Base-by-base conservation (phyloP, 2,888 invertebrate genomes). In the Platerodrilus igneus region DNA sequence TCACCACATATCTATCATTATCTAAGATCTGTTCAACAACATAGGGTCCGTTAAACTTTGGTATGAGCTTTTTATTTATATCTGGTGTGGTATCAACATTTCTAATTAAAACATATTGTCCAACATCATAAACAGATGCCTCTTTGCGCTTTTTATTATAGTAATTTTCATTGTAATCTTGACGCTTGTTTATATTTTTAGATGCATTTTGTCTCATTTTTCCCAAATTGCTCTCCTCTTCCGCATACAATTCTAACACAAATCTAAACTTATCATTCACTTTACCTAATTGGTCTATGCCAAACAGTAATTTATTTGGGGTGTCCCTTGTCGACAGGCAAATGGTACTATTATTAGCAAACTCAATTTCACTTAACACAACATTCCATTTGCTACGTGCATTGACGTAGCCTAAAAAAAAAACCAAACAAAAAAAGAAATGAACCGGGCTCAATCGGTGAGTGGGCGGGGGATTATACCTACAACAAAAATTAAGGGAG, bases 231-330 rank as follows among this genome's bases (percentile, higher is more conserved):
- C 56, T 43, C 3, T 37, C 25, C 10, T 34, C 22, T 6, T 52
- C 25, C 10, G 36, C 8, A 10, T 28, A 11, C 9, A 38, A 20
- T 17, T 45, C 33, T 22, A 53, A 20, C 17, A 36, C 37, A 7
- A 43, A 35, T 16, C 37, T 41, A n/a, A 53, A 5, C 7, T 41
- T 33, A 17, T 58, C 56, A 14, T 44, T 14, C 8, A 49, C 21
- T 4, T 39, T 14, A 7, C 54, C 53, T 27, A 45, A 46, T 29
- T 62, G 60, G 26, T 51, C 19, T 3, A 52, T 32, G 1, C 58
- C 59, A 28, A 57, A 59, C 8, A 60, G 39, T 21, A 55, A 30
- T 17, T 39, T 48, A 43, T 53, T 52, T 1, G 59, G 54, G 1
- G 55, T 50, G 11, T 25, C 7, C 11, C 13, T 25, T 4, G 11